These are phyloP conservation scores for Sinosuthora webbiana DNA, from an alignment of 2,113 vertebrate genomes.

Conservation along the genomic window DNA sequence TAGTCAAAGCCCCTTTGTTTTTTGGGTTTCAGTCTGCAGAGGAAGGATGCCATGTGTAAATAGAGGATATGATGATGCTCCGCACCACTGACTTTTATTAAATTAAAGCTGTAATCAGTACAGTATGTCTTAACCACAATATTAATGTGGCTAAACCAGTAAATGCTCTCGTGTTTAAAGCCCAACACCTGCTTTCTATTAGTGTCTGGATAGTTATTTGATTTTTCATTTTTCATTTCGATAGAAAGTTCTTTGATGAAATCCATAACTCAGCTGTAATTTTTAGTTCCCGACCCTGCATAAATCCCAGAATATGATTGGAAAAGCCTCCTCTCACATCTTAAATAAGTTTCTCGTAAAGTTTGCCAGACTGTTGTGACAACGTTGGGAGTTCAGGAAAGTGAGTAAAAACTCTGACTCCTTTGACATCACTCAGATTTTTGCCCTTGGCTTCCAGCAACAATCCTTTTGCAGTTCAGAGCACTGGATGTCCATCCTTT, in stretches of 20 bases:
- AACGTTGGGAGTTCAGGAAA: neutral
- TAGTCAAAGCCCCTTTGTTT: neutral
- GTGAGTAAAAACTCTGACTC: neutral
- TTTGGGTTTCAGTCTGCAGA: neutral
- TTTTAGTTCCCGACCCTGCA: neutral
- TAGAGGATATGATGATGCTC: neutral
- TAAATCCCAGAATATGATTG: neutral
- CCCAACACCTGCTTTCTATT: slow-evolving; percentile 46
- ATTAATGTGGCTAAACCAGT: slow-evolving; percentile 33
- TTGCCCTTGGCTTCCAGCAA: neutral
- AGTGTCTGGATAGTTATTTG: neutral
- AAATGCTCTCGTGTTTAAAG: slow-evolving; percentile 19
- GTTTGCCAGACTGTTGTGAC: neutral
- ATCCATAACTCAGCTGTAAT: neutral
- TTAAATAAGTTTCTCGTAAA: neutral
- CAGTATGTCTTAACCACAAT: slow-evolving; percentile 47
- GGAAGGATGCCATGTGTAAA: slow-evolving; percentile 19
- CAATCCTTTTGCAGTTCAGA: neutral
- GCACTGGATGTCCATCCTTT: neutral
- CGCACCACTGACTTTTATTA: slow-evolving; percentile 19
- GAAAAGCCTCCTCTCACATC: neutral
- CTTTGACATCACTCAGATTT: neutral
- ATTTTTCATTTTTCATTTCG: slow-evolving; percentile 31
- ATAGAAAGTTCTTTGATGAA: slow-evolving; percentile 30
- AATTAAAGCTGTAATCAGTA: slow-evolving; percentile 49